phyloP scores from a whole-genome alignment of 2,888 invertebrate species.

The Strigamia maritima region DNA sequence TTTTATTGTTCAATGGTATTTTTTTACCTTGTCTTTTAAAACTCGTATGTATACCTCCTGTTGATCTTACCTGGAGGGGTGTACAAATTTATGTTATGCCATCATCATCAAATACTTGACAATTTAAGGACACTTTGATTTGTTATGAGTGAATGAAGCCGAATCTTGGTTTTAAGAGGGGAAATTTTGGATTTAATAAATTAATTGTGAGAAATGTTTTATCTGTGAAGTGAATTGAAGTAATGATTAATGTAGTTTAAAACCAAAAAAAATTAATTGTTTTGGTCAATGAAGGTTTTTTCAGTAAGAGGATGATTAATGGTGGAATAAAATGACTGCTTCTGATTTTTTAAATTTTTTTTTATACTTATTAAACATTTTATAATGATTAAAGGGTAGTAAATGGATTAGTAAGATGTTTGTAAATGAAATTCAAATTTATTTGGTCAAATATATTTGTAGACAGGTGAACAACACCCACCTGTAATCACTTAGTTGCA shows the following conservation, averaged over 20 bases:
- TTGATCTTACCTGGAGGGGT: neutral
- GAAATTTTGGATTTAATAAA: neutral
- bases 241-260: neutral
- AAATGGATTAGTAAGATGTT: neutral
- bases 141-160: neutral
- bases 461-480: neutral
- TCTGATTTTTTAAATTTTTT: neutral
- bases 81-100: neutral
- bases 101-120: constrained; percentile 6
- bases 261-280: neutral
- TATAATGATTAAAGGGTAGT: neutral
- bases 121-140: neutral
- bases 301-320: neutral
- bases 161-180: neutral
- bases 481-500: neutral
- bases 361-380: neutral
- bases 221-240: neutral
- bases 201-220: neutral
- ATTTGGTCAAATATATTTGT: neutral
- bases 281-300: neutral
- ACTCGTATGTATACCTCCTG: neutral
- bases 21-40: neutral
- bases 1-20: neutral
- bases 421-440: neutral
- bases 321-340: neutral